A percentile compares a stretch with the other conserved stretches of the same genome.
These are phyloP conservation scores for Odontamblyopus lacepedii DNA, from an alignment of 2,797 vertebrate genomes.

Conservation along the genomic window DNA sequence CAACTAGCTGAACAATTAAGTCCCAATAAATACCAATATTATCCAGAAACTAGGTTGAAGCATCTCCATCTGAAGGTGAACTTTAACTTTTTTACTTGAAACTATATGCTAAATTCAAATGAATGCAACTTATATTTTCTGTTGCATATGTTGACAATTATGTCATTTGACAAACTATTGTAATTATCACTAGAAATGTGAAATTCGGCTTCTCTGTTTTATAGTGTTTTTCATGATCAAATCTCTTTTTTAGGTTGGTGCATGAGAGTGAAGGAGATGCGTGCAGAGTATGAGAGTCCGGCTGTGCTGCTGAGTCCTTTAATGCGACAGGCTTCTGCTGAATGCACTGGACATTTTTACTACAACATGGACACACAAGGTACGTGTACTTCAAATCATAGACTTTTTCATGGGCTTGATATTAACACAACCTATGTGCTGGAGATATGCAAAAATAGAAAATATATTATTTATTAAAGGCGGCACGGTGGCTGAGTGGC, in stretches of 20 bases:
- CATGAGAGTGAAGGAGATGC: conserved; percentile 62
- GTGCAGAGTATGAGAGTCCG: conserved; percentile 57
- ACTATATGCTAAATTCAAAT: too few relatives aligned
- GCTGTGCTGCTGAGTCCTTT: conserved; percentile 68
- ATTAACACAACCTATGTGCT: too few relatives aligned
- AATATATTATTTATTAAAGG: too few relatives aligned
- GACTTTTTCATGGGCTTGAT: too few relatives aligned
- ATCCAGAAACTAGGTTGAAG: not conserved
- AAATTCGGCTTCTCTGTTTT: not conserved
- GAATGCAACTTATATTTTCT: too few relatives aligned
- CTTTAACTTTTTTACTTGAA: not conserved
- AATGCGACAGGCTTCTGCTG: conserved; percentile 68
- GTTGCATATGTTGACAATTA: too few relatives aligned
- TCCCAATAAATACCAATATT: not conserved
- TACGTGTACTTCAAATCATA: conserved; percentile 42
- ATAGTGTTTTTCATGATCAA: too few relatives aligned
- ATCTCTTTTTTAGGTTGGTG: conserved; percentile 71
- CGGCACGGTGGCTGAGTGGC: too few relatives aligned
- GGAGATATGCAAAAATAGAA: too few relatives aligned
- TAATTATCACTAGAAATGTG: not conserved
- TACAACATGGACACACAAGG: conserved; percentile 75
- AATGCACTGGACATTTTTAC: conserved; percentile 75
- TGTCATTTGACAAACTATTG: too few relatives aligned
- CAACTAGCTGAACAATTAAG: too few relatives aligned
- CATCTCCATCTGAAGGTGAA: not conserved